A percentile compares a stretch with the other conserved stretches of the same genome.
Conservation (phyloP, 2,888 invertebrate species). For the Melipona bicolor region DNA sequence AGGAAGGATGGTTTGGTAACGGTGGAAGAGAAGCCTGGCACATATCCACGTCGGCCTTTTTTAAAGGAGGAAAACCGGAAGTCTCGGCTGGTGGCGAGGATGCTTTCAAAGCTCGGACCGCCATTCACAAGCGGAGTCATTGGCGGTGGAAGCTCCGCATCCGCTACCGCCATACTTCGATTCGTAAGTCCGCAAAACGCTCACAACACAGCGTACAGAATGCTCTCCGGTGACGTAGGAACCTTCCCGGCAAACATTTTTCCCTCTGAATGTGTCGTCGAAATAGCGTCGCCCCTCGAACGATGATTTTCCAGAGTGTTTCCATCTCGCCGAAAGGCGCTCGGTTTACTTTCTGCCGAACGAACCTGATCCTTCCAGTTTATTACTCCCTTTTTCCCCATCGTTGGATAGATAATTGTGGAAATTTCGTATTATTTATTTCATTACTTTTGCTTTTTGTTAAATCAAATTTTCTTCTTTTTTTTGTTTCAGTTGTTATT, state of each 20-base stretch:
- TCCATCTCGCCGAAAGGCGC: background rate
- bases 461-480: too few relatives aligned
- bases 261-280: background rate
- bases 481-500: too few relatives aligned
- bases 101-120: constrained; percentile 79
- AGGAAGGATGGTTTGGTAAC: constrained; percentile 31
- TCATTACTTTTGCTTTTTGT: too few relatives aligned
- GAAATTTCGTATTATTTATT: too few relatives aligned
- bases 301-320: background rate
- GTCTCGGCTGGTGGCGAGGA: constrained; percentile 81
- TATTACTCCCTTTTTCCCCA: background rate
- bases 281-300: background rate
- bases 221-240: constrained; percentile 60
- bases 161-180: constrained; percentile 81
- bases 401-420: too few relatives aligned
- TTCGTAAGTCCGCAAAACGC: constrained; percentile 78
- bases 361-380: background rate
- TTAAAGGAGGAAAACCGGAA: constrained; percentile 81
- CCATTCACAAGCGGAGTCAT: constrained; percentile 74
- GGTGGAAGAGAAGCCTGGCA: constrained; percentile 62
- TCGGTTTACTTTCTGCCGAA: background rate
- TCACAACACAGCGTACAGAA: constrained; percentile 63
- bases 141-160: constrained; percentile 80
- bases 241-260: constrained; percentile 22
- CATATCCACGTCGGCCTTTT: constrained; percentile 77